A percentile compares a stretch with the other conserved stretches of the same genome.
Evolutionary conservation across 2,888 invertebrate genomes (phyloP).

Genomic region (Drosophila rellima): DNA sequence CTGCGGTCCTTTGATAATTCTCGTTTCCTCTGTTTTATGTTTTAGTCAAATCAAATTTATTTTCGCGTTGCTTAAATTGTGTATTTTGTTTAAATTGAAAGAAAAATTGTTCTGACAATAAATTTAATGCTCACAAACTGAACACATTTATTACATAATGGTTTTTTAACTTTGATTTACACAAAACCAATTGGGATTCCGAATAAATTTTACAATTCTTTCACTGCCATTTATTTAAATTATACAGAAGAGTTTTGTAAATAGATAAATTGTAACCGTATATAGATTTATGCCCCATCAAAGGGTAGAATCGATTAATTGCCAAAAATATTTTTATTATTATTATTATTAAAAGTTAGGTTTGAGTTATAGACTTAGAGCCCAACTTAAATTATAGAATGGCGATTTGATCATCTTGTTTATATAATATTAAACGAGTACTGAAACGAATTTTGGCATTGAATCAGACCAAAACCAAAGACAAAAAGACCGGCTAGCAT

Average conservation of each 20-base stretch:
- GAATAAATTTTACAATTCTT: constrained; percentile 3
- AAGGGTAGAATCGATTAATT: too few relatives aligned
- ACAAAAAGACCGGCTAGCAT: not conserved
- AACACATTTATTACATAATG: not conserved
- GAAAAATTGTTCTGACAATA: constrained; percentile 1
- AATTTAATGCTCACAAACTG: not conserved
- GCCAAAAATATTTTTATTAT: not conserved
- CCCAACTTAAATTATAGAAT: too few relatives aligned
- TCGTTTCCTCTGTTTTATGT: not conserved
- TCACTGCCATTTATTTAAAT: too few relatives aligned
- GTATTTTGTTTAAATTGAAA: not conserved
- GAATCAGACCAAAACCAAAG: not conserved
- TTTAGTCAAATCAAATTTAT: not conserved
- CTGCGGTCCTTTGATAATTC: not conserved
- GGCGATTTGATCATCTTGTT: constrained; percentile 7
- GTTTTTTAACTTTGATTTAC: not conserved
- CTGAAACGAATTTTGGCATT: not conserved
- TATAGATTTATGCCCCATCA: too few relatives aligned
- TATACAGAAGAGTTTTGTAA: not conserved
- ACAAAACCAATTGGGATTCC: constrained; percentile 3
- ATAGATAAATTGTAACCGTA: too few relatives aligned
- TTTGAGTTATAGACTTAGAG: too few relatives aligned
- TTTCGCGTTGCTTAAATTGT: not conserved
- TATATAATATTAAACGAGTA: too few relatives aligned
- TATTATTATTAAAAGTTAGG: too few relatives aligned